Conservation (phyloP, 2,888 invertebrate genomes). For the Lomographa bimaculata region DNA sequence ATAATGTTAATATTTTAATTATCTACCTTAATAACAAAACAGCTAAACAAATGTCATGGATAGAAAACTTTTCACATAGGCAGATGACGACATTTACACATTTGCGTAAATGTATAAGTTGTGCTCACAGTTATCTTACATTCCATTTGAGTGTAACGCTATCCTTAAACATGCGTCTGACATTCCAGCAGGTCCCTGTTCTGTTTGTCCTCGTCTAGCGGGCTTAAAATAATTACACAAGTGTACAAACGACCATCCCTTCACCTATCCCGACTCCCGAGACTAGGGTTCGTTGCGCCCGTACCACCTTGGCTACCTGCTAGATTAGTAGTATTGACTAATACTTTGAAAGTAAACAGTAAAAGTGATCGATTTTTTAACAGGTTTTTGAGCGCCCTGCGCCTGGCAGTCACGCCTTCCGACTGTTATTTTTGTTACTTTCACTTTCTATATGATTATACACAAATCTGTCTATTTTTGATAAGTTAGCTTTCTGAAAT, state of each 20-base stretch:
- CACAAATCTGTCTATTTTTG: slow-evolving; percentile 27
- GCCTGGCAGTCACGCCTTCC: slow-evolving; percentile 31
- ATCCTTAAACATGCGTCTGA: slow-evolving; percentile 55
- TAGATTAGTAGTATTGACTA: no score
- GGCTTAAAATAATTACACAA: slow-evolving; percentile 81
- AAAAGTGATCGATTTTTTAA: slow-evolving; percentile 54
- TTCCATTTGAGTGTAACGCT: no score
- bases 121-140: no score
- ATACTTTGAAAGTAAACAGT: slow-evolving; percentile 43
- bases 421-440: slow-evolving; percentile 47
- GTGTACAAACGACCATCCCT: slow-evolving; percentile 62
- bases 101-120: no score
- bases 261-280: slow-evolving; percentile 23
- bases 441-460: slow-evolving; percentile 55
- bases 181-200: slow-evolving; percentile 67
- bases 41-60: no score
- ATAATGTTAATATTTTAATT: no score
- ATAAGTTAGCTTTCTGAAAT: neutral
- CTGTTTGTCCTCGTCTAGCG: slow-evolving; percentile 66
- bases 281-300: slow-evolving; percentile 54
- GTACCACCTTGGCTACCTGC: slow-evolving; percentile 44
- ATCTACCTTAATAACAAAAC: no score
- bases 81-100: no score
- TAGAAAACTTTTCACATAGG: no score
- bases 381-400: slow-evolving; percentile 51